Evolutionary conservation across 2,797 vertebrate genomes (phyloP).

Genomic region (Gallirallus australis): DNA sequence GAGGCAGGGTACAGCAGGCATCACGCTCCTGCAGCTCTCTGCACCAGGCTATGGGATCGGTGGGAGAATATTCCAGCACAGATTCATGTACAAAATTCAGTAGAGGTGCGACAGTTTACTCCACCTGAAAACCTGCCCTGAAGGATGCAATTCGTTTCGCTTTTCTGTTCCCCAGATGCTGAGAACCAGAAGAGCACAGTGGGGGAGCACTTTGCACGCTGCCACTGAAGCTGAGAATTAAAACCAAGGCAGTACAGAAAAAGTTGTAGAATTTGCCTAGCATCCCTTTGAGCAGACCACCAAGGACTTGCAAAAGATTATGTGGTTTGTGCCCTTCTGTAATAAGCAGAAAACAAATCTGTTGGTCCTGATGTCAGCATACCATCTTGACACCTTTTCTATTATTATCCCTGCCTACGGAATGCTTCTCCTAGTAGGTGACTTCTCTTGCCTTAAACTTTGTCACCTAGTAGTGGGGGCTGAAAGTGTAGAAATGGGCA

Average conservation of each 20-base stretch:
- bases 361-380: background rate
- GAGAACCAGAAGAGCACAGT: constrained; percentile 79
- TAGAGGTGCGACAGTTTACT: background rate
- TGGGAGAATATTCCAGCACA: constrained; percentile 64
- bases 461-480: constrained; percentile 6
- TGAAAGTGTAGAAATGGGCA: background rate
- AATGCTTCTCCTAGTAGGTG: background rate
- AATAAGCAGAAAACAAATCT: constrained; percentile 11
- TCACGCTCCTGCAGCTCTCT: constrained; percentile 75
- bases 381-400: background rate
- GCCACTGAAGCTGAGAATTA: constrained; percentile 82
- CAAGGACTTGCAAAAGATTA: constrained; percentile 73
- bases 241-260: constrained; percentile 84
- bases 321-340: constrained; percentile 64
- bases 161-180: constrained; percentile 62
- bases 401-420: background rate
- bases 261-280: constrained; percentile 84
- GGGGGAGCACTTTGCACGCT: constrained; percentile 82
- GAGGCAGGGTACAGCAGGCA: constrained; percentile 78
- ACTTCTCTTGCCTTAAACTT: background rate
- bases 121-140: background rate
- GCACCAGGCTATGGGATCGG: constrained; percentile 77
- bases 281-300: constrained; percentile 72
- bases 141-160: background rate
- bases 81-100: background rate